Base-by-base conservation (phyloP, 2,797 vertebrate species). In the Picus viridis region DNA sequence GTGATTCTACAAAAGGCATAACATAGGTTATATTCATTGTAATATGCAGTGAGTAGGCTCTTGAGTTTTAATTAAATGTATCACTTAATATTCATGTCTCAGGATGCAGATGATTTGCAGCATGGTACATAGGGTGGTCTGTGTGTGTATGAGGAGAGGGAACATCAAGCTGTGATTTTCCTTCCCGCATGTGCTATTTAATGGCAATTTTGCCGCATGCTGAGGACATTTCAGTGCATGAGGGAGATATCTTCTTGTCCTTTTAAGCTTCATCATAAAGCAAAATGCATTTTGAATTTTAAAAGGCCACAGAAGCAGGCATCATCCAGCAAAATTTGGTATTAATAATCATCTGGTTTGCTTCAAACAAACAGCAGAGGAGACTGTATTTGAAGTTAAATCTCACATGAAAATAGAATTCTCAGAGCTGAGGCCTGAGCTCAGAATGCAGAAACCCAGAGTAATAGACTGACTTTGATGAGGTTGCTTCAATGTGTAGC, bases 381-480 rank as follows among this genome's bases (percentile, higher is more conserved):
- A 65, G 27, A 70, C 67, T 67, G 47, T 26, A 93, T 95, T 93
- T 96, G 83, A 95, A 89, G 80, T 84, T 79, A 81, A 94, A 85
- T 89, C 58, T 83, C 43, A 18, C 26, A 63, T 89, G 64, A 88
- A 95, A 94, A 79, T 56, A 54, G 70, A 93, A 74, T 80, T 93
- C 57, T 67, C 36, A 63, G 77, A 83, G 47, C 45, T 34, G 63
- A 41, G 19, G 34, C 83, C 86, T 92, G 87, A 90, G 94, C 90
- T 86, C 32, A 18, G 49, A 89, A 71, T 56, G 65, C 64, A 54
- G 73, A 79, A 95, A 83, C 58, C 41, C 74, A 69, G 58, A 78
- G 27, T 70, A 86, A 51, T 57, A 90, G 29, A 68, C 19, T 2
- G n/a, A 29, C 83, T 94, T 94, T 91, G 80, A 93, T 95, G 91